Evolutionary conservation across 2,888 invertebrate species (phyloP).

Genomic region (Hedya salicella): DNA sequence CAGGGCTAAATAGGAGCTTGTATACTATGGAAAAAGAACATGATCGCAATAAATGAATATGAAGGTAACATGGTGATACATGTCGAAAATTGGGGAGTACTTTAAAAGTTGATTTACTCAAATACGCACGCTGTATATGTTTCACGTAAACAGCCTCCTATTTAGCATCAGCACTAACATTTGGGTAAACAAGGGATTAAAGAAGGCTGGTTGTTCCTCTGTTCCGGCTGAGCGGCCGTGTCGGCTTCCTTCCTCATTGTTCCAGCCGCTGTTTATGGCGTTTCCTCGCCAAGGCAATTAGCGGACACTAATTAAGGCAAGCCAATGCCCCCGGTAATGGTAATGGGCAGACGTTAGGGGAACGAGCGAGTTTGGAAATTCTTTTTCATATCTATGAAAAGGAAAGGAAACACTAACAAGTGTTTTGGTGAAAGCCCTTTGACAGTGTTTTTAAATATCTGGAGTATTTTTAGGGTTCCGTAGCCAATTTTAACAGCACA

Average conservation of each 20-base stretch:
- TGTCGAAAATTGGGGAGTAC: too few relatives aligned
- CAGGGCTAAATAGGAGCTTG: too few relatives aligned
- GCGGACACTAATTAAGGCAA: constrained; percentile 19
- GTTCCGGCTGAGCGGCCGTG: constrained; percentile 8
- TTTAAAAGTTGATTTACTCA: too few relatives aligned
- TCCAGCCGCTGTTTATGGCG: constrained; percentile 1
- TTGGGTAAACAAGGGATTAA: not conserved
- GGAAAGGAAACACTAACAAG: not conserved
- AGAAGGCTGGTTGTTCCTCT: not conserved
- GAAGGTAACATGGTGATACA: too few relatives aligned
- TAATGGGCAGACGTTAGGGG: not conserved
- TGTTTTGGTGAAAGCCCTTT: not conserved
- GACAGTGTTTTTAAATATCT: not conserved
- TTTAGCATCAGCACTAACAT: too few relatives aligned
- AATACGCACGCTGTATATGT: too few relatives aligned
- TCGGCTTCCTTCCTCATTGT: constrained; percentile 15
- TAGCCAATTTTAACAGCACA: too few relatives aligned
- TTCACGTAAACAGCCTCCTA: too few relatives aligned
- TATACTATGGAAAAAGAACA: too few relatives aligned
- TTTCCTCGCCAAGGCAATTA: constrained; percentile 17
- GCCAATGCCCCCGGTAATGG: constrained; percentile 6
- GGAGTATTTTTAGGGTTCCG: too few relatives aligned
- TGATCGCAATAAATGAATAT: too few relatives aligned
- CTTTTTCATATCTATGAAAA: not conserved
- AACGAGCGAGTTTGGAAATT: not conserved